Percentiles rank a stretch among this genome's conserved stretches.
These are phyloP conservation scores for Pycnonotus jocosus DNA, from an alignment of 2,113 vertebrate species.

Conservation along the genomic window DNA sequence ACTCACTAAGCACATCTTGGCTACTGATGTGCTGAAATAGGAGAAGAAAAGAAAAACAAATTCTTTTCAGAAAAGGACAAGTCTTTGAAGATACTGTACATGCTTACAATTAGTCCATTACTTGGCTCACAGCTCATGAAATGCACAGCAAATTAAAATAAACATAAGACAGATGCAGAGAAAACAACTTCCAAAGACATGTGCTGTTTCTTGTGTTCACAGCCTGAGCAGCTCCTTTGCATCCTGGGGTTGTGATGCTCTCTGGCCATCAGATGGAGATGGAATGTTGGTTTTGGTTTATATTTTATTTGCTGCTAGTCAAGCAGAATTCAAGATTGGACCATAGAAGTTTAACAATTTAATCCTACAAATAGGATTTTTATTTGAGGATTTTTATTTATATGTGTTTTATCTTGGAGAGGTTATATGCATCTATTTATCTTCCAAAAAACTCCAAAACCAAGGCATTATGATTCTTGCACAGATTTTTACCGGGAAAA, in stretches of 20 bases:
- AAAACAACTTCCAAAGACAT: constrained; percentile 18
- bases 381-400: neutral
- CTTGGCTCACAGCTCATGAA: neutral
- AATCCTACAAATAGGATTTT: neutral
- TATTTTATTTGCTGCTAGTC: neutral
- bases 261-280: neutral
- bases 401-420: neutral
- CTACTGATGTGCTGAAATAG: constrained; percentile 26
- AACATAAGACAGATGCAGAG: constrained; percentile 26
- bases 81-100: constrained; percentile 23
- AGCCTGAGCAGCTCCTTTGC: neutral
- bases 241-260: neutral
- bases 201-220: neutral
- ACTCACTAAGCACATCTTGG: constrained; percentile 23
- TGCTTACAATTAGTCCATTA: constrained; percentile 11
- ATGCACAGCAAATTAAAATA: constrained; percentile 23
- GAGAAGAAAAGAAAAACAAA: constrained; percentile 32
- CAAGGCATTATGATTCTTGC: neutral
- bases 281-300: neutral
- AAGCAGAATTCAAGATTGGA: neutral
- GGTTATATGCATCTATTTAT: neutral
- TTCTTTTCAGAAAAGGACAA: neutral
- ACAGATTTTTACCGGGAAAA: neutral
- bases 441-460: neutral
- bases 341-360: neutral